A percentile compares a stretch with the other conserved stretches of the same genome.
Evolutionary conservation across 2,113 vertebrate species (phyloP).

Genomic region (Nesogale talazaci): DNA sequence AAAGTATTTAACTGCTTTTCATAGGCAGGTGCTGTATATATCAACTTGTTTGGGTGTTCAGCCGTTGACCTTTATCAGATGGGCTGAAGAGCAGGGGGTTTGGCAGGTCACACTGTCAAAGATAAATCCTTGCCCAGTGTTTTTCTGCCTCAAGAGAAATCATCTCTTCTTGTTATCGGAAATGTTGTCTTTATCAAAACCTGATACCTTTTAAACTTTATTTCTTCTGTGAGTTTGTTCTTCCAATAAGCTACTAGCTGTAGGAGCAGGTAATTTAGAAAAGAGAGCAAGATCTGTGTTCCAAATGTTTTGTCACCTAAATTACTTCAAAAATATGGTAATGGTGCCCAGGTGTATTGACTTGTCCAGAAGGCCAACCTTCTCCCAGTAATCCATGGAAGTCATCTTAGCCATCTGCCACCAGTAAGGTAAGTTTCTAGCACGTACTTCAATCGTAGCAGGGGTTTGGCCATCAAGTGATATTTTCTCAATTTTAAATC

Average conservation of each 20-base stretch:
- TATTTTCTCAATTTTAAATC: neutral
- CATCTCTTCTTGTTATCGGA: constrained; percentile 48
- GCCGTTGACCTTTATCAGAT: constrained; percentile 87
- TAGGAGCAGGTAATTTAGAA: constrained; percentile 15
- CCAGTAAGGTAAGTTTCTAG: neutral
- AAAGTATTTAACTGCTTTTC: constrained; percentile 27
- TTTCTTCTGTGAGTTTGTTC: constrained; percentile 7
- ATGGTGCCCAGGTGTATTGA: fast-evolving
- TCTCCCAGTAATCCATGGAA: neutral
- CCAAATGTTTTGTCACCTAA: neutral
- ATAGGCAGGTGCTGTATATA: constrained; percentile 69
- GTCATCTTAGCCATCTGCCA: neutral
- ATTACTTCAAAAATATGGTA: neutral
- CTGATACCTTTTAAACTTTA: constrained; percentile 37
- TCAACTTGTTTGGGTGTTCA: constrained; percentile 64
- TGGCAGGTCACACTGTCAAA: constrained; percentile 81
- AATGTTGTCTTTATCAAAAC: constrained; percentile 36
- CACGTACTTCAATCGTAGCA: neutral
- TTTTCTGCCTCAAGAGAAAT: constrained; percentile 69
- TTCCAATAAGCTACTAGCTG: constrained; percentile 60
- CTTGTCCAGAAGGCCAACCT: neutral
- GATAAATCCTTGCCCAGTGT: constrained; percentile 69
- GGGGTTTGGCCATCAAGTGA: neutral
- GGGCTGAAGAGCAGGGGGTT: constrained; percentile 70
- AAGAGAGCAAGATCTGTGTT: neutral